Base-by-base conservation (phyloP, 2,113 vertebrate species). In the Ascaphus truei region DNA sequence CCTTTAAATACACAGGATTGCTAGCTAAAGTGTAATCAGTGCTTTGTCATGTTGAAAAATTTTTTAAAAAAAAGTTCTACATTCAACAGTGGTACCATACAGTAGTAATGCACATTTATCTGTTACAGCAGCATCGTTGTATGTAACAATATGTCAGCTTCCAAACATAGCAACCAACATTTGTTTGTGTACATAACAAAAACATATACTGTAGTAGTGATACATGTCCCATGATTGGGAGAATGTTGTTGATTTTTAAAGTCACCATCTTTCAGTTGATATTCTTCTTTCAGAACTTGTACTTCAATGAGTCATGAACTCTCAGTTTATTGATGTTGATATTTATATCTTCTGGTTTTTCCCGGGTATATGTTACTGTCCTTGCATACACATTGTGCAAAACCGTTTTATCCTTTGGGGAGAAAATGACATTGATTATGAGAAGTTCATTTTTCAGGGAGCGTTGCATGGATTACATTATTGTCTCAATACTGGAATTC, bases 361-460 rank as follows among this genome's bases (percentile, higher is more conserved):
- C 96, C 71, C 93, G 90, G 74, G 92, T 89, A 83, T 98, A 98
- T 12, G 95, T 95, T 36, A 96, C 92, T 13, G 95, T 93, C 88
- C 94, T 96, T 76, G 95, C 90, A 68, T 89, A 96, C 85, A 89
- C 89, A 58, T 90, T 92, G 60, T 96, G 93, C 61, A 93, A 85
- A 75, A 92, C 93, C 77, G 83, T 76, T 68, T 90, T 91, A 76
- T 91, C 89, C 90, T 92, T 80, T 66, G 81, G 80, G 68, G 76
- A 83, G 68, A 86, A 90, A 73, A 87, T 71, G 86, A 87, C 51
- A 80, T 50, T 61, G 75, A 65, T 74, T 65, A 75, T 83, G 72
- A 63, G 76, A 33, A 59, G 23, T 39, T 22, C n/a, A 9, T 39
- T 39, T 39, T 39, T 9, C n/a, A 13, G 9, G 3, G 3, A 39